Evolutionary conservation across 2,113 vertebrate species (phyloP).

Genomic region (Paratilapia polleni): DNA sequence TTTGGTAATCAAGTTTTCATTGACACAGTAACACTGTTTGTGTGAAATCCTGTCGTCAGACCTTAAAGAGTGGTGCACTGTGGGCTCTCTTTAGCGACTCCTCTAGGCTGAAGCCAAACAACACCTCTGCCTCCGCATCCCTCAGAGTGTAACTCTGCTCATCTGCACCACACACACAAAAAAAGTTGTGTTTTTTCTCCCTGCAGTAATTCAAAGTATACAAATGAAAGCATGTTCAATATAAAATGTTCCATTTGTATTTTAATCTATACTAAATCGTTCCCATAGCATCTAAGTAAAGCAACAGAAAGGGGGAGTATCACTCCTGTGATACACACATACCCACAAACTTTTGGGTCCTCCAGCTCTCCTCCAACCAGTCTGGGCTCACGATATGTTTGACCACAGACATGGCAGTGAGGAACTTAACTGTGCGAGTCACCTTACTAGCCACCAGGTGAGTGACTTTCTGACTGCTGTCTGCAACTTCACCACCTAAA

Average conservation of each 20-base stretch:
- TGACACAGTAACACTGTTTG: background rate
- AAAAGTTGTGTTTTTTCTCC: background rate
- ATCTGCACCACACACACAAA: constrained; percentile 78
- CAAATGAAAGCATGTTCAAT: background rate
- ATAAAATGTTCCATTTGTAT: background rate
- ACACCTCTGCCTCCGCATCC: constrained; percentile 95
- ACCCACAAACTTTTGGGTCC: constrained; percentile 88
- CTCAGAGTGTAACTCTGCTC: constrained; percentile 90
- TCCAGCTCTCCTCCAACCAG: constrained; percentile 97
- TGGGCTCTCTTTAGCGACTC: constrained; percentile 93
- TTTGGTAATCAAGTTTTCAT: background rate
- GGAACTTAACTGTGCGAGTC: constrained; percentile 95
- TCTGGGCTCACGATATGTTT: constrained; percentile 93
- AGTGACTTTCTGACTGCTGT: constrained; percentile 89
- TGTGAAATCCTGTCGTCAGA: background rate
- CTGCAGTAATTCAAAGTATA: rapidly evolving
- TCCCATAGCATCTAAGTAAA: too few relatives aligned
- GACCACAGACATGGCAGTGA: constrained; percentile 93
- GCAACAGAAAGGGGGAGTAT: background rate
- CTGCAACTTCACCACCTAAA: constrained; percentile 92
- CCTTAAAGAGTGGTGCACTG: constrained; percentile 91
- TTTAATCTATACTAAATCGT: background rate
- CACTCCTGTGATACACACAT: background rate
- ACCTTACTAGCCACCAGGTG: constrained; percentile 94
- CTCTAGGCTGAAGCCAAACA: constrained; percentile 95